phyloP scores from a whole-genome alignment of 2,113 vertebrate species.

The Atlantisia rogersi region DNA sequence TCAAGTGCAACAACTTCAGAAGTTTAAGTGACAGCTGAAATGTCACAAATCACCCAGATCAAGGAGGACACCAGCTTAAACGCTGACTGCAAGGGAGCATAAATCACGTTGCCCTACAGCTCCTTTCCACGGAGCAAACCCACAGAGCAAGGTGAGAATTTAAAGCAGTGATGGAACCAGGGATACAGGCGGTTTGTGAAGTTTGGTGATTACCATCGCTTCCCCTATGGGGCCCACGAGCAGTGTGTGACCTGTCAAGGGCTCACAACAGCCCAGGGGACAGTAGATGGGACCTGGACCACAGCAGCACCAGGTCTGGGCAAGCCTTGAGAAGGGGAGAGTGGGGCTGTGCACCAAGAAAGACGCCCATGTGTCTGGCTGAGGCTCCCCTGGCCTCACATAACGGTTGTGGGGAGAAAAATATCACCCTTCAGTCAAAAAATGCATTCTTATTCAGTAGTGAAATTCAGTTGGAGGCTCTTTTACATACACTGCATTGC shows the following conservation, averaged over 20 bases:
- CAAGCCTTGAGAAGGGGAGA: background rate
- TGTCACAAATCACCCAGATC: background rate
- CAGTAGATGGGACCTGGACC: background rate
- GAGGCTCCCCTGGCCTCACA: background rate
- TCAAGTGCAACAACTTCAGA: background rate
- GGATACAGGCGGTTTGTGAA: background rate
- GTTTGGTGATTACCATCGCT: background rate
- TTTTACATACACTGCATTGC: rapidly evolving
- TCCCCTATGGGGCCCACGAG: background rate
- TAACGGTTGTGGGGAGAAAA: background rate
- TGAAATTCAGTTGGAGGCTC: background rate
- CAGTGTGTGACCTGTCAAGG: rapidly evolving
- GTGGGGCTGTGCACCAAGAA: background rate
- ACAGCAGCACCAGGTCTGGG: background rate
- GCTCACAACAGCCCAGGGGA: background rate
- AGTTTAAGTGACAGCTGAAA: background rate
- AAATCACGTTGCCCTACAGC: background rate
- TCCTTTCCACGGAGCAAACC: rapidly evolving
- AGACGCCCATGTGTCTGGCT: background rate
- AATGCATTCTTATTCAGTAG: rapidly evolving
- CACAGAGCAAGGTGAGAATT: background rate
- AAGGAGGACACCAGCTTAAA: background rate
- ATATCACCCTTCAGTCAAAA: background rate
- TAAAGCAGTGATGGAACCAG: background rate
- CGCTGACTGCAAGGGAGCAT: background rate